Conservation (phyloP, 2,888 invertebrate species). For the Epinotia bilunana region DNA sequence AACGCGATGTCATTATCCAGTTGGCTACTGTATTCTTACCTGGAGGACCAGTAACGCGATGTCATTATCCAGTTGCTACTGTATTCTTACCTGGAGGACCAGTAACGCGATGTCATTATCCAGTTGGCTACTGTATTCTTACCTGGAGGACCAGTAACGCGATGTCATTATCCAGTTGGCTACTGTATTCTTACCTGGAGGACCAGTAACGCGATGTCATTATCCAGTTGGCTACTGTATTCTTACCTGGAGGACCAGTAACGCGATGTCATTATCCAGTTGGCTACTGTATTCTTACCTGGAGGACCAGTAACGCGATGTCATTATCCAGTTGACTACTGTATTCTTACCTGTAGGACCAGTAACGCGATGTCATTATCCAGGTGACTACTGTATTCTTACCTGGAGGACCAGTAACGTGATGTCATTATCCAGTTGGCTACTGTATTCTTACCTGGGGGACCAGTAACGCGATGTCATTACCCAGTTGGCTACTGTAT, state of each 20-base stretch:
- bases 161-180: conserved; percentile 69
- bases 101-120: conserved; percentile 75
- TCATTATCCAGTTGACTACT: conserved; percentile 66
- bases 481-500: conserved; percentile 59
- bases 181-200: conserved; percentile 56
- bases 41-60: conserved; percentile 67
- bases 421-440: conserved; percentile 69
- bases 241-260: conserved; percentile 62
- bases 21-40: conserved; percentile 52
- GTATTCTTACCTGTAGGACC: conserved; percentile 57
- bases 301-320: conserved; percentile 67
- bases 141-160: conserved; percentile 65
- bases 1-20: conserved; percentile 75
- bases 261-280: conserved; percentile 73
- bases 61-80: conserved; percentile 66
- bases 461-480: conserved; percentile 71
- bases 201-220: conserved; percentile 71
- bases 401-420: conserved; percentile 65
- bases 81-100: conserved; percentile 57
- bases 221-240: conserved; percentile 59
- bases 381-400: conserved; percentile 53
- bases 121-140: conserved; percentile 53
- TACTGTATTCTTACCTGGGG: conserved; percentile 56
- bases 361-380: conserved; percentile 75
- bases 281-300: conserved; percentile 52